These are phyloP conservation scores for Myiozetetes cayanensis DNA, from an alignment of 2,113 vertebrate species.

Conservation along the genomic window DNA sequence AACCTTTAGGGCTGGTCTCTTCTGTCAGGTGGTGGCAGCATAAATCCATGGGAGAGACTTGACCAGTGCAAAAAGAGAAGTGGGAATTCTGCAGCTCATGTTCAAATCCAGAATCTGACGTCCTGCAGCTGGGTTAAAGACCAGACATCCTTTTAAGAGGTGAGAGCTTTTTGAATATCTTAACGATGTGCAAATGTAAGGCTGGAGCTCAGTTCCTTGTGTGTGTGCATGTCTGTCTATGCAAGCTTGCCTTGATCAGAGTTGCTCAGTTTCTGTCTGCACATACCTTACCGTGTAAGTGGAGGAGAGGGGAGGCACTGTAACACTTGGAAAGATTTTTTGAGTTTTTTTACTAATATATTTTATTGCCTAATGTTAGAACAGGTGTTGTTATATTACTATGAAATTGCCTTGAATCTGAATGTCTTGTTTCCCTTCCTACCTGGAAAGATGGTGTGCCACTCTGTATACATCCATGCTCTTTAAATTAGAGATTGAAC, in stretches of 20 bases:
- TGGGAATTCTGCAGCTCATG: not conserved
- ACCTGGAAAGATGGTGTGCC: not conserved
- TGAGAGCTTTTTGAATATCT: not conserved
- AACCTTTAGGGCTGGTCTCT: not conserved
- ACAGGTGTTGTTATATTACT: not conserved
- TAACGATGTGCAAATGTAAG: not conserved
- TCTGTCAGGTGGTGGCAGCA: conserved; percentile 54
- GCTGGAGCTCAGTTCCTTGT: not conserved
- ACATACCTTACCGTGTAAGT: not conserved
- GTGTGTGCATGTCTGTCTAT: not conserved
- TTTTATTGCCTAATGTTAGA: not conserved
- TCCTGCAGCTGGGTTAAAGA: not conserved
- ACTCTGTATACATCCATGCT: not conserved
- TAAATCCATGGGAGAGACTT: not conserved
- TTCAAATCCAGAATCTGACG: not conserved
- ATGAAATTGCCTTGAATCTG: not conserved
- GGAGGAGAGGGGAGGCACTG: not conserved
- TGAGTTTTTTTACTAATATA: not conserved
- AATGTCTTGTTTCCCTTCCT: not conserved
- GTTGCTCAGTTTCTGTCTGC: not conserved
- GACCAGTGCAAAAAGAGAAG: not conserved
- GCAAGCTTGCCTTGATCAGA: not conserved
- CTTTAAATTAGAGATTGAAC: not conserved
- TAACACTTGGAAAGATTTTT: not conserved
- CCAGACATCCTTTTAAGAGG: not conserved